Base-by-base conservation (phyloP, 1,140 invertebrate genomes). In the Pollicipes pollicipes region DNA sequence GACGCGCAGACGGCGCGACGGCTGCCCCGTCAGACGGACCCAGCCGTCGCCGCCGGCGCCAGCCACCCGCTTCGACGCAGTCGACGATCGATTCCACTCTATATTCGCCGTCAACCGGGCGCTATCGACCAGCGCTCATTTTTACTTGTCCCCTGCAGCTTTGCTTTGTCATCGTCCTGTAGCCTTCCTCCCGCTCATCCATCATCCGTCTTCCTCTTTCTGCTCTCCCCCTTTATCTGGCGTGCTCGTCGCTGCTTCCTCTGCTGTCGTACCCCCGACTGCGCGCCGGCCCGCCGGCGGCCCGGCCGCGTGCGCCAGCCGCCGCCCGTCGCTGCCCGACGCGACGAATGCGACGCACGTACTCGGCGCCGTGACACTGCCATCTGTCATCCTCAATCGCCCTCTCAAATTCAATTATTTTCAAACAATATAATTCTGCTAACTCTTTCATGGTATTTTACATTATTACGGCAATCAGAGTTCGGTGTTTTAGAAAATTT, bases 381-480 rank as follows among this genome's bases (percentile, higher is more conserved):
- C 45, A 58, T 58, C 21, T 21, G 45, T 58, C 45, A 58, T 58
- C 45, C 21, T 58, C 45, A 58, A 58, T 58, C 45, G 45, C 10
- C 45, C 45, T 21, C 45, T 58, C 45, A 58, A 58, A 58, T 58
- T 58, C 45, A 58, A 58, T 58, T 58, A 58, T 58, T 58, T 58
- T 21, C 45, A 58, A 58, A 58, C 45, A 58, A 58, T 58, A 58
- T 58, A 58, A 58, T 58, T 58, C 21, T 58, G 45, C 45, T 58
- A 58, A 58, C 45, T 58, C 45, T 58, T 58, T 58, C 45, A 58
- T 58, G 45, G 45, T 58, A 58, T 58, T 58, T 58, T 58, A 58
- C 45, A 58, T 58, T 58, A 58, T 58, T 58, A 58, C 45, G 21
- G 45, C 45, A 58, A 58, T 58, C 45, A 58, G 45, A 58, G 45